Conservation (phyloP, 2,888 invertebrate species). For the Liodrosophila aerea region DNA sequence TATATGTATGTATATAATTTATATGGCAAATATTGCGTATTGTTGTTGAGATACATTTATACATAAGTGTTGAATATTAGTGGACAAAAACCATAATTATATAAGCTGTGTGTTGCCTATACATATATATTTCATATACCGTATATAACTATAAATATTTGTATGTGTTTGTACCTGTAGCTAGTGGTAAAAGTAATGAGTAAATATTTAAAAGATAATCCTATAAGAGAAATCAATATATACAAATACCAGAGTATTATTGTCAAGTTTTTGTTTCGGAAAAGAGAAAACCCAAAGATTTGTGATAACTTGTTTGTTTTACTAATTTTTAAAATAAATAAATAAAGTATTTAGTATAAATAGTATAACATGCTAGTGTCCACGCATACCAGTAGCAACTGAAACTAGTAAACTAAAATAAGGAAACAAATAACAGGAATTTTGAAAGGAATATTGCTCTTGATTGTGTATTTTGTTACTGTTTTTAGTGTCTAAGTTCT, state of each 20-base stretch:
- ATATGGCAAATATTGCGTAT: constrained; percentile 59
- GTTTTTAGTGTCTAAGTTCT: constrained; percentile 48
- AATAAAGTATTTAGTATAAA: too few species aligned
- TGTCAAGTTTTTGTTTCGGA: constrained; percentile 7
- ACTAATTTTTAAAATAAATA: constrained; percentile 18
- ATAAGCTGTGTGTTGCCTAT: constrained; percentile 52
- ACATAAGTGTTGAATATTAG: constrained; percentile 39
- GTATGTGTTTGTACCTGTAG: constrained; percentile 77
- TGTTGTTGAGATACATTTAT: constrained; percentile 49
- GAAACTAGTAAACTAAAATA: constrained; percentile 33
- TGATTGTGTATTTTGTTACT: constrained; percentile 1
- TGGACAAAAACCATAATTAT: constrained; percentile 14
- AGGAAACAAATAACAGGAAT: constrained; percentile 55
- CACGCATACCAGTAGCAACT: too few species aligned
- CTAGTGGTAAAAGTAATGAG: constrained; percentile 48
- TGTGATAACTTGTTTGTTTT: constrained; percentile 75
- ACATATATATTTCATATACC: constrained; percentile 34
- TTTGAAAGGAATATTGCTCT: constrained; percentile 57
- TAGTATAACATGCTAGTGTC: too few species aligned
- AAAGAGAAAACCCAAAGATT: constrained; percentile 41
- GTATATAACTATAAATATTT: constrained; percentile 55
- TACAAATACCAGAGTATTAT: neutral
- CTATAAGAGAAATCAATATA: constrained; percentile 20
- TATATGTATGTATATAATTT: constrained; percentile 32
- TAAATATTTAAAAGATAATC: constrained; percentile 15